These are phyloP conservation scores for Macquaria australasica DNA, from an alignment of 2,113 vertebrate species.

Conservation along the genomic window DNA sequence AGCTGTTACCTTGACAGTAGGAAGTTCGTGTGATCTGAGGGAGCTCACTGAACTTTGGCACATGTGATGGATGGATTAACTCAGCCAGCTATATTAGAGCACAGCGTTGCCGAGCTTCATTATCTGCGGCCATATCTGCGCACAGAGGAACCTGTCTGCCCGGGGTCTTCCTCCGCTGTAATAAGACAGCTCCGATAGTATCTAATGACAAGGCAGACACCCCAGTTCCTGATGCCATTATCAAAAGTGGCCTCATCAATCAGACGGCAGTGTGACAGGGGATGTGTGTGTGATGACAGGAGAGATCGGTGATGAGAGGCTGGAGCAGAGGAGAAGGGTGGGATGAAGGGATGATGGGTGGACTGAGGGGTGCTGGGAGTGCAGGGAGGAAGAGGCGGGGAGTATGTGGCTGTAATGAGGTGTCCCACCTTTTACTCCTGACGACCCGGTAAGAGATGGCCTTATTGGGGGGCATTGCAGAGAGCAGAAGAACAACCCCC, in stretches of 20 bases:
- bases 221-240: conserved; percentile 83
- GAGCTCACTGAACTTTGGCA: conserved; percentile 59
- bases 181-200: conserved; percentile 78
- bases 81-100: conserved; percentile 67
- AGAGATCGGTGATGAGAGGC: conserved; percentile 77
- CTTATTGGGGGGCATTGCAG: conserved; percentile 26
- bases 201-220: conserved; percentile 83
- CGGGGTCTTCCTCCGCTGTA: conserved; percentile 71
- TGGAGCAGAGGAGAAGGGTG: conserved; percentile 52
- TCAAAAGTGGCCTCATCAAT: conserved; percentile 83
- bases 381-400: conserved; percentile 65
- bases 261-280: conserved; percentile 71
- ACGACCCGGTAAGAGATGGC: conserved; percentile 48
- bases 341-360: conserved; percentile 52
- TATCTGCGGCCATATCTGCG: conserved; percentile 67
- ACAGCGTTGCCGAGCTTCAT: conserved; percentile 59
- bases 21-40: conserved; percentile 57
- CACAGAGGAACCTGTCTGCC: conserved; percentile 59
- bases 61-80: conserved; percentile 71
- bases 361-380: conserved; percentile 45
- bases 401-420: conserved; percentile 49
- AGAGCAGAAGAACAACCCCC: conserved; percentile 37
- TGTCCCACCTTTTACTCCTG: conserved; percentile 48
- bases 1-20: conserved; percentile 43
- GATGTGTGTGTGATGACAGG: conserved; percentile 79